Evolutionary conservation across 2,113 vertebrate genomes (phyloP).

Genomic region (Sterna hirundo): DNA sequence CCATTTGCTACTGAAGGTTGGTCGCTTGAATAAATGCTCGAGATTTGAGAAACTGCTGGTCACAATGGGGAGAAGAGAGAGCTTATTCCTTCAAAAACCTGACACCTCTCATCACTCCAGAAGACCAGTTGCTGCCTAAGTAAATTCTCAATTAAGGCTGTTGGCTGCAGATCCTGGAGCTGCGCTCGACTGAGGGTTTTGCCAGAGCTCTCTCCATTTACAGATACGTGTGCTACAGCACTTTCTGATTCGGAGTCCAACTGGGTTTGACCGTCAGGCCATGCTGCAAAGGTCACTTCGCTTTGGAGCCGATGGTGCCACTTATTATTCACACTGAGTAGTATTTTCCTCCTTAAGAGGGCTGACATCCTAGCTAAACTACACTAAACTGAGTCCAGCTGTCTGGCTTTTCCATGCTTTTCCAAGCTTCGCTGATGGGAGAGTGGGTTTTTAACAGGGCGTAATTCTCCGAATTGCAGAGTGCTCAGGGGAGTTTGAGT

Average conservation of each 20-base stretch:
- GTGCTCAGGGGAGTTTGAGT: background rate
- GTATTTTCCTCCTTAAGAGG: background rate
- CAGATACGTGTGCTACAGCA: background rate
- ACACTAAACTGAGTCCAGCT: background rate
- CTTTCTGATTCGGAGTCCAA: background rate
- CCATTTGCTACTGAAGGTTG: conserved; percentile 40
- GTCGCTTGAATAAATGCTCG: conserved; percentile 48
- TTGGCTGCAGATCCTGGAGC: conserved; percentile 2
- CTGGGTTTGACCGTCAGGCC: conserved; percentile 39
- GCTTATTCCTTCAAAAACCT: conserved; percentile 23
- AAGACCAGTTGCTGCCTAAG: background rate
- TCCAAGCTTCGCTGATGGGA: background rate
- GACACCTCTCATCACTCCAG: background rate
- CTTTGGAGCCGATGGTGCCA: conserved; percentile 10
- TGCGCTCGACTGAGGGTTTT: accelerated
- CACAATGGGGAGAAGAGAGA: background rate
- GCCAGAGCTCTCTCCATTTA: background rate
- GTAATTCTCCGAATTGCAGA: background rate
- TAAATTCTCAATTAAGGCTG: conserved; percentile 7
- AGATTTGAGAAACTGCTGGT: conserved; percentile 51
- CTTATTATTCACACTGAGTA: conserved; percentile 3
- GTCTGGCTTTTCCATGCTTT: background rate
- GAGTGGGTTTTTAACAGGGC: background rate
- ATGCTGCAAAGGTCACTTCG: background rate
- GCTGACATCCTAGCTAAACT: background rate